phyloP scores from a whole-genome alignment of 2,113 vertebrate genomes.

The Sander vitreus region DNA sequence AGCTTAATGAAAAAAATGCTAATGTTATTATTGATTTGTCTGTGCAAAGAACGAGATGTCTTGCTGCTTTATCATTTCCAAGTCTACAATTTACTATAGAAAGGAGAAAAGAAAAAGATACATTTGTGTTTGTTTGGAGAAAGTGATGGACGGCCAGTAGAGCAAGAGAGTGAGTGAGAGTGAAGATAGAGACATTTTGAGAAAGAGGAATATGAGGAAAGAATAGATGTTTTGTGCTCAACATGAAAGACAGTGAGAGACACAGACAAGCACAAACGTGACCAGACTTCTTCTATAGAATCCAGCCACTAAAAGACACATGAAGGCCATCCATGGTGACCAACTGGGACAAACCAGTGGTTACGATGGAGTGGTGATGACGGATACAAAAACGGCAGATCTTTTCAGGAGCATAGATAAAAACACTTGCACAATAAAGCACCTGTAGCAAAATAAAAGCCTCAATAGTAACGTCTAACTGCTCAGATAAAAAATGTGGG shows the following conservation, averaged over 20 bases:
- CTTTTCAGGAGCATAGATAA: slow-evolving; percentile 65
- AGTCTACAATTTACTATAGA: slow-evolving; percentile 37
- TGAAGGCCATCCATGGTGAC: slow-evolving; percentile 65
- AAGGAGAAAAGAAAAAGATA: slow-evolving; percentile 66
- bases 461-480: background rate
- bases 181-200: slow-evolving; percentile 3
- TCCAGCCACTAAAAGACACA: slow-evolving; percentile 53
- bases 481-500: background rate
- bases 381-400: slow-evolving; percentile 73
- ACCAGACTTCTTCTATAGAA: slow-evolving; percentile 55
- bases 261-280: slow-evolving; percentile 45
- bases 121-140: slow-evolving; percentile 34
- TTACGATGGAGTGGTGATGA: slow-evolving; percentile 68
- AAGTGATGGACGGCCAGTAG: slow-evolving; percentile 49
- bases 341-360: slow-evolving; percentile 61
- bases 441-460: slow-evolving; percentile 30
- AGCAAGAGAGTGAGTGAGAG: slow-evolving; percentile 53
- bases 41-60: background rate
- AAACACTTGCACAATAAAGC: slow-evolving; percentile 53
- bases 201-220: slow-evolving; percentile 10
- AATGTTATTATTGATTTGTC: background rate
- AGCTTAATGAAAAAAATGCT: background rate
- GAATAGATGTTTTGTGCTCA: slow-evolving; percentile 18
- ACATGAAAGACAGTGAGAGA: slow-evolving; percentile 48
- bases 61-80: slow-evolving; percentile 2